A percentile compares a stretch with the other conserved stretches of the same genome.
These are phyloP conservation scores for Crotalus viridis DNA, from an alignment of 2,113 vertebrate species.

Conservation along the genomic window DNA sequence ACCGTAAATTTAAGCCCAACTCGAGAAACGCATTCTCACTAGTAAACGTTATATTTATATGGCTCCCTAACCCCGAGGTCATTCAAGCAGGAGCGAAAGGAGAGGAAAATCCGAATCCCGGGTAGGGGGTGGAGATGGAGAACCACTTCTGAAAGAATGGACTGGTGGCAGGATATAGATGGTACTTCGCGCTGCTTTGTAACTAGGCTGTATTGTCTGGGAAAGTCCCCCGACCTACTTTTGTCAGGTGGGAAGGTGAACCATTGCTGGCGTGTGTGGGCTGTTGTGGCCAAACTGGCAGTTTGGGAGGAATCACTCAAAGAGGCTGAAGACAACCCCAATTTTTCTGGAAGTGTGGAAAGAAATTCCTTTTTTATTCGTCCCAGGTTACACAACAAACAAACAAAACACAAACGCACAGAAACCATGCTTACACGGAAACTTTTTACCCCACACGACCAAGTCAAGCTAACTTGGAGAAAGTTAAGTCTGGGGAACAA, in stretches of 20 bases:
- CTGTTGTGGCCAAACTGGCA: background rate
- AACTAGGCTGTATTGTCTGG: background rate
- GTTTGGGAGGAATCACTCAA: background rate
- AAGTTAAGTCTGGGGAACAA: background rate
- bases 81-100: background rate
- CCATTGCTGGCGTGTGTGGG: no score
- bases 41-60: background rate
- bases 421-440: background rate
- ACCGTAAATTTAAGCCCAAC: background rate
- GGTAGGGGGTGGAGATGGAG: background rate
- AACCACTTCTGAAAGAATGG: background rate
- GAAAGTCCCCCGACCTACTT: background rate
- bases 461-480: background rate
- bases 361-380: background rate
- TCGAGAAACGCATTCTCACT: background rate
- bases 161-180: background rate
- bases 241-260: background rate
- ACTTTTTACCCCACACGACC: background rate
- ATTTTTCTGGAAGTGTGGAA: background rate
- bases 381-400: background rate
- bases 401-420: background rate
- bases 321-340: background rate
- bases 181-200: background rate
- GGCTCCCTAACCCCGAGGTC: background rate
- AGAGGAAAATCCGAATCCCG: background rate